These are phyloP conservation scores for Recurvirostra avosetta DNA, from an alignment of 2,113 vertebrate species.

Conservation along the genomic window DNA sequence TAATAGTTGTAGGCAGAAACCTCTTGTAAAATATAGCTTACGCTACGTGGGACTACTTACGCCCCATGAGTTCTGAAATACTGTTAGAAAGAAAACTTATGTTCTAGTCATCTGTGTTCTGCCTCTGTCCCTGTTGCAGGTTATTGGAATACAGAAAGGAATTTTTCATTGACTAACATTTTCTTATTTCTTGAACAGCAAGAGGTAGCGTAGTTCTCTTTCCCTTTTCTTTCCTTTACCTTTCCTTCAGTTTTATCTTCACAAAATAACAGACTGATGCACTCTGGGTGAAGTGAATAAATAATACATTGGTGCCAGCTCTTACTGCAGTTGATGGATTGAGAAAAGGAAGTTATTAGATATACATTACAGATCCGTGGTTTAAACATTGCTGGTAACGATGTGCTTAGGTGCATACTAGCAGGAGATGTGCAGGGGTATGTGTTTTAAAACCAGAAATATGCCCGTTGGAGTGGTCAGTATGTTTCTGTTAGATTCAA, in stretches of 20 bases:
- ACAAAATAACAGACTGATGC: fast-evolving
- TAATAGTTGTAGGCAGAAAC: neutral
- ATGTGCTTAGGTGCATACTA: neutral
- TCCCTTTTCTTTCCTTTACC: neutral
- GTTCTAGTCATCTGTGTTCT: neutral
- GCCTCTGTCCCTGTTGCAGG: neutral
- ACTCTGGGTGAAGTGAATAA: neutral
- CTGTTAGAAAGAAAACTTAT: neutral
- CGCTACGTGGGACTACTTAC: neutral
- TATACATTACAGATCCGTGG: neutral
- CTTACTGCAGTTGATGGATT: neutral
- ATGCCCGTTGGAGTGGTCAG: fast-evolving
- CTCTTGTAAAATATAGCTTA: neutral
- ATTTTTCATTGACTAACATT: neutral
- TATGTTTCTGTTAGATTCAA: neutral
- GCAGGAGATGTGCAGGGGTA: neutral
- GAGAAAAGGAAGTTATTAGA: neutral
- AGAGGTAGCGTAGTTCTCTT: neutral
- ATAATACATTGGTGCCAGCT: neutral
- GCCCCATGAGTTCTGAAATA: neutral
- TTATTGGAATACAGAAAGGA: neutral
- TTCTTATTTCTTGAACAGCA: neutral
- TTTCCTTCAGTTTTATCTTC: neutral
- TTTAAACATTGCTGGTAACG: neutral
- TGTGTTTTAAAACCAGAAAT: neutral